Evolutionary conservation across 2,113 vertebrate genomes (phyloP).

Genomic region (Odocoileus hemionus): DNA sequence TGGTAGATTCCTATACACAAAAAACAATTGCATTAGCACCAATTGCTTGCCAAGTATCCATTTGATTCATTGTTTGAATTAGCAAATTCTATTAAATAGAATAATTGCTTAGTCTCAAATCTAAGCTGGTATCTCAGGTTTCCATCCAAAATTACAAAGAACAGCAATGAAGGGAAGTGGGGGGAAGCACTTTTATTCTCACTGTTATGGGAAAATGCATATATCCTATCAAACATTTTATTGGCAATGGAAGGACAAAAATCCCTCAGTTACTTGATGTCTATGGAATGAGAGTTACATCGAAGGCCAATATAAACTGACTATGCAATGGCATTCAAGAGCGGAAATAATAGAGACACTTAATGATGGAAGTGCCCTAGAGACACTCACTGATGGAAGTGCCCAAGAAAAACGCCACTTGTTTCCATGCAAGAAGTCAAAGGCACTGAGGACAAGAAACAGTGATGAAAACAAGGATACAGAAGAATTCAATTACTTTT

Average conservation of each 20-base stretch:
- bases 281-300: conserved; percentile 35
- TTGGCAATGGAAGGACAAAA: conserved; percentile 16
- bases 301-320: conserved; percentile 52
- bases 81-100: background rate
- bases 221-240: conserved; percentile 5
- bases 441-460: background rate
- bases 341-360: conserved; percentile 18
- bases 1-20: background rate
- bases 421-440: background rate
- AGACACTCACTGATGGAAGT: background rate
- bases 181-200: background rate
- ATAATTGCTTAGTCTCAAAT: background rate
- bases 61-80: background rate
- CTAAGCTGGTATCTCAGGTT: background rate
- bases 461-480: background rate
- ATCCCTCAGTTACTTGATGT: conserved; percentile 37
- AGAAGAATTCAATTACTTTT: background rate
- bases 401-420: background rate
- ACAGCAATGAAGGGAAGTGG: background rate
- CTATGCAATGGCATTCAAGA: background rate
- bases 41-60: background rate
- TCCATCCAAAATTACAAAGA: conserved; percentile 18
- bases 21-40: background rate
- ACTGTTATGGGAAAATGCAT: conserved; percentile 24
- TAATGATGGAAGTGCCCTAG: background rate